A percentile compares a stretch with the other conserved stretches of the same genome.
Evolutionary conservation across 2,113 vertebrate species (phyloP).

Genomic region (Agelaius tricolor): DNA sequence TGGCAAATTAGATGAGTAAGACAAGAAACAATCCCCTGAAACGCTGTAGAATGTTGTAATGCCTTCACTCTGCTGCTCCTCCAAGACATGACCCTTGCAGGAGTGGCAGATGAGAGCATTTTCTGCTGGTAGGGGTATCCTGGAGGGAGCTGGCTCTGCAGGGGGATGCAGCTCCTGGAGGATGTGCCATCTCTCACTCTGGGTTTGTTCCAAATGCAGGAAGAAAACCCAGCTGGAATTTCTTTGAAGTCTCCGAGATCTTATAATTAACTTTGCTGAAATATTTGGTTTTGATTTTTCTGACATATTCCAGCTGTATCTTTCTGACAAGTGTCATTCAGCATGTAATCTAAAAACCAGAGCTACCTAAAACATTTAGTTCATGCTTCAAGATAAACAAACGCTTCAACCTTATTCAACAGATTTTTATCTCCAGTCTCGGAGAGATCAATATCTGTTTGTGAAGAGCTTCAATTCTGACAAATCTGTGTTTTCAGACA

Average conservation of each 20-base stretch:
- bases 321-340: background rate
- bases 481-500: background rate
- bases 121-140: fast-evolving
- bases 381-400: background rate
- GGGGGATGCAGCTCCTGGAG: background rate
- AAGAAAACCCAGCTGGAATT: background rate
- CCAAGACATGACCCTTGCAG: background rate
- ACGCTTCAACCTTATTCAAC: background rate
- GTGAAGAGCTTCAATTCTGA: background rate
- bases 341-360: background rate
- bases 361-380: background rate
- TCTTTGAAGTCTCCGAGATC: background rate
- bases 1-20: background rate
- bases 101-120: background rate
- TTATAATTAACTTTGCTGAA: background rate
- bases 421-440: background rate
- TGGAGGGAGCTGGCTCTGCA: background rate
- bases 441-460: background rate
- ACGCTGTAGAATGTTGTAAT: background rate
- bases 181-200: background rate
- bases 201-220: background rate
- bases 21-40: background rate
- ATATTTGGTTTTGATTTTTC: background rate
- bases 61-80: background rate
- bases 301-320: background rate